phyloP scores from a whole-genome alignment of 2,888 invertebrate species.

The Elysia crispata region DNA sequence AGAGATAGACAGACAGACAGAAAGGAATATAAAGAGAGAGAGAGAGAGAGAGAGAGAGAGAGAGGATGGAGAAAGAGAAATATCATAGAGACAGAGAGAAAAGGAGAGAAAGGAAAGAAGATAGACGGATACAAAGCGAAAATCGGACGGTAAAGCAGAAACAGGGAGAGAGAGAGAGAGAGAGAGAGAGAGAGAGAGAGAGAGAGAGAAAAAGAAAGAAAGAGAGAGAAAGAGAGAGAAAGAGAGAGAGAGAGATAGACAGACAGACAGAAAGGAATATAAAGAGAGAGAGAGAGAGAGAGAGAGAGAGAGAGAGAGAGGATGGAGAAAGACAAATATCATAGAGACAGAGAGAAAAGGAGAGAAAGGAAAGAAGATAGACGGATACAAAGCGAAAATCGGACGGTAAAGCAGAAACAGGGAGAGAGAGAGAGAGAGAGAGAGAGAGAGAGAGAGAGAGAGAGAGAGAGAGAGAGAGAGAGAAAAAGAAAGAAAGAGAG shows the following conservation, averaged over 20 bases:
- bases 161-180: conserved; percentile 27
- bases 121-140: conserved; percentile 17
- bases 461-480: background rate
- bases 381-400: conserved; percentile 23
- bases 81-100: background rate
- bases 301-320: background rate
- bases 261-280: background rate
- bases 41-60: conserved; percentile 16
- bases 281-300: conserved; percentile 24
- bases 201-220: conserved; percentile 20
- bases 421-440: conserved; percentile 3
- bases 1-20: conserved; percentile 17
- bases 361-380: conserved; percentile 2
- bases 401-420: background rate
- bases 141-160: background rate
- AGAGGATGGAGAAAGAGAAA: background rate
- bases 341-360: conserved; percentile 17
- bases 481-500: conserved; percentile 10
- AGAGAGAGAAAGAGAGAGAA: conserved; percentile 20
- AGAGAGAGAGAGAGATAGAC: background rate
- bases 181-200: conserved; percentile 14
- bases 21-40: background rate
- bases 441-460: conserved; percentile 19
- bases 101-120: background rate
- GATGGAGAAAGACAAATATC: background rate